Evolutionary conservation across 2,888 invertebrate genomes (phyloP), one percentile per base, ranked within the genome.

Genomic region (Pteria penguin): DNA sequence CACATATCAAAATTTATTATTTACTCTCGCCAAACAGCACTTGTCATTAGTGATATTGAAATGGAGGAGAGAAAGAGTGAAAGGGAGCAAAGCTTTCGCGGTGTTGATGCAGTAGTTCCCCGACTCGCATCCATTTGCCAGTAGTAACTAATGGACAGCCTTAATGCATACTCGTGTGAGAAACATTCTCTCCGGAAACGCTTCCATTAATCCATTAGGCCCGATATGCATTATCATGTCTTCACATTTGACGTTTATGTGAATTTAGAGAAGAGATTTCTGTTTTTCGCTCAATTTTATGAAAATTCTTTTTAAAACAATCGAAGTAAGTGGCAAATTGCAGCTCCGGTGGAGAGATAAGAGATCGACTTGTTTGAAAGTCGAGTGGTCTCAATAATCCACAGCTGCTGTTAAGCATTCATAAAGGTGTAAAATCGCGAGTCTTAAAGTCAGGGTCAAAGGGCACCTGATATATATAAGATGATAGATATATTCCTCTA

Each of bases 1-100:
- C 80, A 81, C 79, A 79, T 79, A 78, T 78, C 74, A 78, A 75
- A 78, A 74, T 78, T 75, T 78, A 75, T 78, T 78, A 75, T 78
- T 78, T 78, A 78, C 78, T 78, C 70, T 78, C 78, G 58, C 55
- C 58, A 57, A 61, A 52, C 61, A 45, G 52, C 32, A 33, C 31
- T 55, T 36, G 74, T 75, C 74, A 78, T 78, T 78, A 78, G 74
- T 33, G 73, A 78, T 78, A 78, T 78, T 78, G 74, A 61, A 66
- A 72, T 61, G 8, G 45, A 18, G 18, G 18, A 18, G 45, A 18
- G 45, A 18, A 45, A 18, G 18, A 18, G 8, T 8, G 18, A 68
- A 36, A 54, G 29, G 36, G 45, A 75, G 27, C 26, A 58, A 61
- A 54, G 27, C 55, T 60, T 32, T 55, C 29, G 55, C 31, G 36